Percentiles rank a stretch among this genome's conserved stretches.
Evolutionary conservation across 2,113 vertebrate genomes (phyloP).

Genomic region (Platichthys stellatus): DNA sequence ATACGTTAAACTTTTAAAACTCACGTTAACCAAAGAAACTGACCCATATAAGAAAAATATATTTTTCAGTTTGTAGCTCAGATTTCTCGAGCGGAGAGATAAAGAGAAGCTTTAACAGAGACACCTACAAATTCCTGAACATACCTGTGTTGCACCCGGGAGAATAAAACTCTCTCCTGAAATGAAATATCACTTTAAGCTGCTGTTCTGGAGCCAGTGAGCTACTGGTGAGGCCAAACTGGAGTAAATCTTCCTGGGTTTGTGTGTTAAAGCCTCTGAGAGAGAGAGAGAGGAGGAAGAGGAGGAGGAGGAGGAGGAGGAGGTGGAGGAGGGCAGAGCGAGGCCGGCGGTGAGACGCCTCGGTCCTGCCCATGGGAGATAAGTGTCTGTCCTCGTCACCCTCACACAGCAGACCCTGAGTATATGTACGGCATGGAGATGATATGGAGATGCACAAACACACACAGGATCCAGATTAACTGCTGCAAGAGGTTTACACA

Average conservation of each 20-base stretch:
- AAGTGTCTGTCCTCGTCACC: conserved; percentile 62
- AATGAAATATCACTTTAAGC: conserved; percentile 62
- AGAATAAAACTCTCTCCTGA: conserved; percentile 32
- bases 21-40: not conserved
- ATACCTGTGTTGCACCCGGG: conserved; percentile 31
- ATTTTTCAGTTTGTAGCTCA: not conserved
- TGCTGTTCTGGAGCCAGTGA: conserved; percentile 56
- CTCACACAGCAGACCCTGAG: conserved; percentile 38
- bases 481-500: conserved; percentile 70
- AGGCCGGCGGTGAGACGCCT: conserved; percentile 41
- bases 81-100: not conserved
- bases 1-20: not conserved
- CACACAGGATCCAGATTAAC: conserved; percentile 57
- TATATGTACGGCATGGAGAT: conserved; percentile 62
- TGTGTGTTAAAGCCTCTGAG: conserved; percentile 54
- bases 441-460: conserved; percentile 42
- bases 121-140: conserved; percentile 2
- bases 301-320: not conserved
- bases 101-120: not conserved
- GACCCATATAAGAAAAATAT: no score
- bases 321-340: conserved; percentile 21
- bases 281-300: conserved; percentile 30
- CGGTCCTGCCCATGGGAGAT: conserved; percentile 68
- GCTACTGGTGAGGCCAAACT: conserved; percentile 32
- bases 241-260: conserved; percentile 65